Conservation (phyloP, 2,797 vertebrate genomes). For the Falco concolor region DNA sequence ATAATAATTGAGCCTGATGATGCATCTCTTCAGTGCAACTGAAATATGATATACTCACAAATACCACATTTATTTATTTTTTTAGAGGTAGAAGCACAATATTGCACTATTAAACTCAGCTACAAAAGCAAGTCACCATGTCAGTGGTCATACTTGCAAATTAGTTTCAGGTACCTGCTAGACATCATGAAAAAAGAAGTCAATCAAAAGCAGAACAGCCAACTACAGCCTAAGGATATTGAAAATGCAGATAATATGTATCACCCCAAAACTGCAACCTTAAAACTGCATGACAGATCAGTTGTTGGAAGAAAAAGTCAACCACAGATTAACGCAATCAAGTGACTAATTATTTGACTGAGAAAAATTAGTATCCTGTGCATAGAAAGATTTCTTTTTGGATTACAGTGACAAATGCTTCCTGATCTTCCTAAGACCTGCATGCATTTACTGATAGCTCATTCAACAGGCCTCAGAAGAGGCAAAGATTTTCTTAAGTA, state of each 20-base stretch:
- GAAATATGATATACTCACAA: neutral
- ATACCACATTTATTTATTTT: neutral
- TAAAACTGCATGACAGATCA: neutral
- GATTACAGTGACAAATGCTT: conserved; percentile 11
- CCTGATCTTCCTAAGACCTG: neutral
- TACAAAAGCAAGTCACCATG: neutral
- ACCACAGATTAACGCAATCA: conserved; percentile 21
- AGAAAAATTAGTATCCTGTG: conserved; percentile 21
- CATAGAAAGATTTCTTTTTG: neutral
- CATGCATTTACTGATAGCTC: neutral
- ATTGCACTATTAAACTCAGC: conserved; percentile 29
- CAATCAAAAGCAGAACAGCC: neutral
- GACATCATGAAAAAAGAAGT: neutral
- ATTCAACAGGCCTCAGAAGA: conserved; percentile 13
- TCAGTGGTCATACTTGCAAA: neutral
- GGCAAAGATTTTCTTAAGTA: conserved; percentile 24
- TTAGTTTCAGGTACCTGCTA: neutral
- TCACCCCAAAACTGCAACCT: neutral
- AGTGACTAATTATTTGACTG: conserved; percentile 20
- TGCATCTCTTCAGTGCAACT: conserved; percentile 9
- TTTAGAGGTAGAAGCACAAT: neutral
- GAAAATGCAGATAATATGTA: neutral
- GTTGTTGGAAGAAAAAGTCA: conserved; percentile 2
- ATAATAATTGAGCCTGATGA: conserved; percentile 15
- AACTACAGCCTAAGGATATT: neutral